Evolutionary conservation across 2,797 vertebrate genomes (phyloP).

Genomic region (Rhabdophis nuchalis): DNA sequence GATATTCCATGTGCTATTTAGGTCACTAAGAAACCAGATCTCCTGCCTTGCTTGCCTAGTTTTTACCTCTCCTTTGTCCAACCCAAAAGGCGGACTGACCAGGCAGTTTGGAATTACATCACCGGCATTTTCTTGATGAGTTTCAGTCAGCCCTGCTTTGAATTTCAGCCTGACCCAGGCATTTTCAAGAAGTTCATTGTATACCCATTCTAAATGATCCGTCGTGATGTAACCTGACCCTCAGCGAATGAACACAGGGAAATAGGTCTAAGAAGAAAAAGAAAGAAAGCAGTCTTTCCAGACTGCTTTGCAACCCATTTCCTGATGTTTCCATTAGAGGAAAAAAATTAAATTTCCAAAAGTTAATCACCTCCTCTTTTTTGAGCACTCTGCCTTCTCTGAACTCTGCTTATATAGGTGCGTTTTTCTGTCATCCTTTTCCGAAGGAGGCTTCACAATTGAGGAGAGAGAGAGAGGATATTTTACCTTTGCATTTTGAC

Average conservation of each 20-base stretch:
- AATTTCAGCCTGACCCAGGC: constrained; percentile 47
- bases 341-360: background rate
- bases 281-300: background rate
- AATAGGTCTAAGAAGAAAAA: background rate
- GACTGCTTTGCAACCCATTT: background rate
- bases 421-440: background rate
- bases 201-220: background rate
- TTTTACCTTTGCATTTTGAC: constrained; percentile 46
- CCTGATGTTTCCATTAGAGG: background rate
- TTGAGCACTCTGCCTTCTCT: background rate
- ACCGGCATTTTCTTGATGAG: constrained; percentile 28
- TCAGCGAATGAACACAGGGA: background rate
- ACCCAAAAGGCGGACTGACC: constrained; percentile 17
- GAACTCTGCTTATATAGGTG: background rate
- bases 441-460: constrained; percentile 41
- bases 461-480: constrained; percentile 49
- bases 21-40: background rate
- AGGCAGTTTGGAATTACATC: constrained; percentile 66
- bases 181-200: background rate
- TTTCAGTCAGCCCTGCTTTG: constrained; percentile 41
- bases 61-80: background rate
- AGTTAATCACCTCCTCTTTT: background rate
- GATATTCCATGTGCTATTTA: background rate
- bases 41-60: background rate
- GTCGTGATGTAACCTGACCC: background rate